These are phyloP conservation scores for Triplophysa tibetana DNA, from an alignment of 2,113 vertebrate genomes.

Conservation along the genomic window DNA sequence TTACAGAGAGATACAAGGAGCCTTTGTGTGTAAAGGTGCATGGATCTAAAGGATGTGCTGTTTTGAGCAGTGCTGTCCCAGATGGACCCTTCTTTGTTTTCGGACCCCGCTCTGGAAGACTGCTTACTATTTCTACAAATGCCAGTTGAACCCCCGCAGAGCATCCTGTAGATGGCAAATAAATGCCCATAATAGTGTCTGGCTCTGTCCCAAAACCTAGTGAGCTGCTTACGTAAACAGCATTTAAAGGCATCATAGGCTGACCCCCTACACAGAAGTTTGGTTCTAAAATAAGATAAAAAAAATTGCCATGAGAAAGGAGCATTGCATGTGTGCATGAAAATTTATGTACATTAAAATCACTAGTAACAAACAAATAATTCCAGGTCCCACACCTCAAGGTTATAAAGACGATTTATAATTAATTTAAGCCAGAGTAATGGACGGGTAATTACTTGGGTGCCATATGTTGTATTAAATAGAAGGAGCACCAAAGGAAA, in stretches of 20 bases:
- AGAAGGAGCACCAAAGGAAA: conserved; percentile 17
- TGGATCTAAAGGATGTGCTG: conserved; percentile 51
- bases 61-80: conserved; percentile 46
- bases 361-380: conserved; percentile 48
- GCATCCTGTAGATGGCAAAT: conserved; percentile 31
- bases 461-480: conserved; percentile 36
- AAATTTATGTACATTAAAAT: background rate
- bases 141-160: conserved; percentile 15
- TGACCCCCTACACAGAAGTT: no score
- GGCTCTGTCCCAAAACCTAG: background rate
- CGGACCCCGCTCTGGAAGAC: conserved; percentile 23
- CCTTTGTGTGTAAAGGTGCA: conserved; percentile 65
- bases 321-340: no score
- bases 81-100: conserved; percentile 53
- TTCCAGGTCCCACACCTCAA: conserved; percentile 31
- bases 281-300: no score
- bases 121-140: conserved; percentile 12
- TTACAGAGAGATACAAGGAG: conserved; percentile 67
- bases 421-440: conserved; percentile 47
- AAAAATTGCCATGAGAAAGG: no score
- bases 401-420: conserved; percentile 46
- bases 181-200: conserved; percentile 3
- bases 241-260: background rate
- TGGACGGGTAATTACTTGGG: conserved; percentile 45
- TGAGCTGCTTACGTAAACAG: background rate